Evolutionary conservation across 2,888 invertebrate genomes (phyloP), one percentile per base, ranked within the genome.

Genomic region (Nasonovia ribisnigri): DNA sequence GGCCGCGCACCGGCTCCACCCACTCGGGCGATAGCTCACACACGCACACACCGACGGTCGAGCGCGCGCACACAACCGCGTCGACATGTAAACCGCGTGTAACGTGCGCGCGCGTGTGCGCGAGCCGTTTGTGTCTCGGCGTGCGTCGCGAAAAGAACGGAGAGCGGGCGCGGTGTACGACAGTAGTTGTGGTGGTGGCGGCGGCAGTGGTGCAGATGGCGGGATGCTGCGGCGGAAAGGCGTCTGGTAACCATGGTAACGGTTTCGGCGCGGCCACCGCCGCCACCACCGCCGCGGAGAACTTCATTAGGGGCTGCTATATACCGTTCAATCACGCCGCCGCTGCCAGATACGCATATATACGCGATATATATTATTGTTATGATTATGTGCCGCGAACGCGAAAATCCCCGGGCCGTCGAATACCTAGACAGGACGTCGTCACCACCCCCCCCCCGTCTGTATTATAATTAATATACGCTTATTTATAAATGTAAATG

Each of bases 1-100:
- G 93, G 93, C 93, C 93, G 93, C 48, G 90, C 90, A 36, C 60
- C 48, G 90, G n/a, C 90, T 90, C 93, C 93, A 42, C 93, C 93
- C 93, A 93, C 87, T 93, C 46, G 54, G 77, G n/a, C 84, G 51
- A 51, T 11, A 48, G 60, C 29, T 48, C 36, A 26, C 90, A 67
- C 48, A 48, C 87, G 87, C 13, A 6, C 13, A 2, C 43, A 20
- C 24, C 1, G 6, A 6, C 46, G 46, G 0, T 51, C 84, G 84
- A 0, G 29, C 29, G 29, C 13, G 36, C 29, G 11, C 36, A 36
- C 67, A 67, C 67, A n/a, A 43, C 54, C 13, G 42, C 42, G 8
- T 0, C 46, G 67, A 67, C 67, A 13, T 36, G 67, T 67, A 67
- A 67, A 16, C 67, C 29, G n/a, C 48, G 77, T 20, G 87, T 51